These are phyloP conservation scores for Poeciliopsis retropinna DNA, from an alignment of 2,113 vertebrate species.

Conservation along the genomic window DNA sequence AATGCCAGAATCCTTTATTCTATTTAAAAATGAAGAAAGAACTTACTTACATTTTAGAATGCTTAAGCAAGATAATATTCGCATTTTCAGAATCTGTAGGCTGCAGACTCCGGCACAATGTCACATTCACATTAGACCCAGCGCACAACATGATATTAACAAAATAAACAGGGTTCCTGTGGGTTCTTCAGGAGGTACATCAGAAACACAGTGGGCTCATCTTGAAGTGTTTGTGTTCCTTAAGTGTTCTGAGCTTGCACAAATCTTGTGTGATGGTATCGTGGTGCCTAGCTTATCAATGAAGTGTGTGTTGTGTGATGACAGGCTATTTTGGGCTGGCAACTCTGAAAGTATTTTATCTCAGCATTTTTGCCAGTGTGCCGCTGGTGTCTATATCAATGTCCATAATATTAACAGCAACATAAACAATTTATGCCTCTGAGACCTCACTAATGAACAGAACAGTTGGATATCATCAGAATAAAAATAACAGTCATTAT, in stretches of 20 bases:
- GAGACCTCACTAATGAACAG: background rate
- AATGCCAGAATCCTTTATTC: too few relatives aligned
- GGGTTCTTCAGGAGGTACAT: background rate
- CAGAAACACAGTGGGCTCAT: background rate
- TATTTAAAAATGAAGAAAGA: too few relatives aligned
- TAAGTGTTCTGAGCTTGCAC: too few relatives aligned
- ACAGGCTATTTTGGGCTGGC: too few relatives aligned
- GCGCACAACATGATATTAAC: background rate
- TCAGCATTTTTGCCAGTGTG: too few relatives aligned
- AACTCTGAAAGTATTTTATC: too few relatives aligned
- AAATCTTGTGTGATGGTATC: background rate
- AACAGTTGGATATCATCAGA: background rate
- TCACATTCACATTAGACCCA: background rate
- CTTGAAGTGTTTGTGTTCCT: background rate
- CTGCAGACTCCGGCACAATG: background rate
- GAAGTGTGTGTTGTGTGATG: background rate
- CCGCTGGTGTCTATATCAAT: background rate
- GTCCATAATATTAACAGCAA: background rate
- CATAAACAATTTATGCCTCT: background rate
- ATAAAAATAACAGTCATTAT: background rate
- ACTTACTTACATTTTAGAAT: background rate
- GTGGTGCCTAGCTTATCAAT: background rate
- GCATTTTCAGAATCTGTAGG: background rate
- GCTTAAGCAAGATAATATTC: background rate
- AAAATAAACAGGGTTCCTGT: too few relatives aligned